phyloP scores from a whole-genome alignment of 2,797 vertebrate genomes.

The Hylomyscus alleni region DNA sequence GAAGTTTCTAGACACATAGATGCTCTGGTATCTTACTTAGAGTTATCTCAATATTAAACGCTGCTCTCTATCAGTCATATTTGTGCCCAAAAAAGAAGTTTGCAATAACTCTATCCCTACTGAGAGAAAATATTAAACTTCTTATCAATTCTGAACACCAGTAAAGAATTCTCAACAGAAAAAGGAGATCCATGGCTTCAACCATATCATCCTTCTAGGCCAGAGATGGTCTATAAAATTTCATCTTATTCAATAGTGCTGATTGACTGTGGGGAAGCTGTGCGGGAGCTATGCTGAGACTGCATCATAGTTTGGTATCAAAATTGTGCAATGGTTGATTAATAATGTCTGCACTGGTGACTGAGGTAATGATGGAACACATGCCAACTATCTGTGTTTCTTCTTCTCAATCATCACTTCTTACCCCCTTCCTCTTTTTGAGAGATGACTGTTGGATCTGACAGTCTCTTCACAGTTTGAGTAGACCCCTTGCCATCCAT shows the following conservation, averaged over 20 bases:
- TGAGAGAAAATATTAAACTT: not conserved
- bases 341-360: not conserved
- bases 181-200: not conserved
- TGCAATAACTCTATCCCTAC: not conserved
- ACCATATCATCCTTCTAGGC: not conserved
- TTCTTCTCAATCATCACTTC: not conserved
- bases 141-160: slow-evolving; percentile 16
- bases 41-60: not conserved
- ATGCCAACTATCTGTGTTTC: not conserved
- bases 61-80: not conserved
- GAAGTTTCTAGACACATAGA: slow-evolving; percentile 2
- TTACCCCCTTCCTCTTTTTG: not conserved
- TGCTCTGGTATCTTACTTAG: not conserved
- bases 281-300: not conserved
- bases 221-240: not conserved
- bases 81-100: not conserved
- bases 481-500: not conserved
- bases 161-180: slow-evolving; percentile 17
- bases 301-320: not conserved
- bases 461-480: not conserved
- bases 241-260: not conserved
- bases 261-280: not conserved
- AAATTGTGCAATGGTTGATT: not conserved
- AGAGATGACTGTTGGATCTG: not conserved
- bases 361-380: not conserved